Base-by-base conservation (phyloP, 2,888 invertebrate genomes). In the Eupithecia pulchellata region DNA sequence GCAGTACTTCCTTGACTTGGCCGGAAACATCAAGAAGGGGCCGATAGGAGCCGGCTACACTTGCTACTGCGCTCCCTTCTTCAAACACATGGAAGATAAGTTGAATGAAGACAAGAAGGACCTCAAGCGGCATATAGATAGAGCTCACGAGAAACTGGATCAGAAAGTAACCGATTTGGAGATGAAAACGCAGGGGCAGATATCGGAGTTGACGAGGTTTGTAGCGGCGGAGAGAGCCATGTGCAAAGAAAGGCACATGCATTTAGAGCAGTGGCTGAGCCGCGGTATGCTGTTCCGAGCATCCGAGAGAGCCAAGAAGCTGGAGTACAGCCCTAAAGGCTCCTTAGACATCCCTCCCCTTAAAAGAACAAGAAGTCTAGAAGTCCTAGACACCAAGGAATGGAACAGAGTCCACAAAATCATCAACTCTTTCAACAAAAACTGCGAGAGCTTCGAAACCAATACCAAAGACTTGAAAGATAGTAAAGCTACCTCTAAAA, bases 1-100 rank as follows among this genome's bases (percentile, higher is more conserved):
- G 90, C 98, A 99, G 89, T 99, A 99, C 89, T 99, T 97, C 89
- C 94, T 99, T 78, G 99, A 99, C 89, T 95, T 99, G 78, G 98
- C 98, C 17, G 99, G 99, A 2, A 98, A 99, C 85, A 98, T 99
- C 74, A 96, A 98, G 81, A 99, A 99, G 92, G 99, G 99, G 1
- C 99, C 99, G 0, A 97, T 98, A n/a, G 98, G 99, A 0, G 97
- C 98, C 2, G 98, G 98, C 0, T 98, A 98, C 87, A 97, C 97
- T 0, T 98, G 98, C 89, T 98, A 98, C 85, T 99, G 99, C 86
- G 98, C 97, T 0, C 99, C 99, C 0, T 97, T 98, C 88, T 97
- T 99, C 85, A 96, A 97, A 75, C 97, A 98, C 78, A 96, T 99
- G 90, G 98, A 98, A 85, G 96, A 97, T 52, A 96, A 97, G 75